Conservation (phyloP, 2,888 invertebrate species). For the Mantis religiosa region DNA sequence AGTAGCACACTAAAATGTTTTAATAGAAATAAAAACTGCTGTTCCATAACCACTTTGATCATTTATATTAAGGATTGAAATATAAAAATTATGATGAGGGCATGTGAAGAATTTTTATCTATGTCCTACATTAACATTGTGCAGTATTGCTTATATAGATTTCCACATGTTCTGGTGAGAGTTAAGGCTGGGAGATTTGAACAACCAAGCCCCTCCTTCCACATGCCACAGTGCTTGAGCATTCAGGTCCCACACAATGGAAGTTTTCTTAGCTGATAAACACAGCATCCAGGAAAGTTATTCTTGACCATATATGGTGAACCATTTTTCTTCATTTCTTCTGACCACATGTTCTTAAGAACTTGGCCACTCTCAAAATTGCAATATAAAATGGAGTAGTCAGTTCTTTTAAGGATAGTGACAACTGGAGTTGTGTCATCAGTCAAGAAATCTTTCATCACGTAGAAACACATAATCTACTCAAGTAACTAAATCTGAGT, state of each 20-base stretch:
- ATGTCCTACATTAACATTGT: not conserved
- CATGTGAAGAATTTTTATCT: not conserved
- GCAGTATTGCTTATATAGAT: not conserved
- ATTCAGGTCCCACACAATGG: not conserved
- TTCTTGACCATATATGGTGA: not conserved
- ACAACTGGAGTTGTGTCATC: not conserved
- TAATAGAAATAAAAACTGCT: not conserved
- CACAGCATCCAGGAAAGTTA: not conserved
- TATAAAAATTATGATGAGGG: not conserved
- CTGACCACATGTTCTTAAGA: not conserved
- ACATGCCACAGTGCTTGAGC: not conserved
- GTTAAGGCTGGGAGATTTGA: not conserved
- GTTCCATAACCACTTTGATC: not conserved
- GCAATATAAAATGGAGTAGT: not conserved
- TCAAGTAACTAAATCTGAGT: not conserved
- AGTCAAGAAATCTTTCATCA: not conserved
- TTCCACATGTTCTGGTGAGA: not conserved
- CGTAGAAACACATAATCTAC: not conserved
- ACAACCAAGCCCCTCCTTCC: not conserved
- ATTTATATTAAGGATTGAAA: not conserved
- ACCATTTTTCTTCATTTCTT: not conserved
- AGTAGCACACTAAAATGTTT: not conserved
- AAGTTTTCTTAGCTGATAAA: not conserved
- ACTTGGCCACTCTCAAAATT: not conserved
- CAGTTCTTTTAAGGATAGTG: not conserved